Percentiles rank a stretch among this genome's conserved stretches.
These are phyloP conservation scores for Agriopis leucophaearia DNA, from an alignment of 2,888 invertebrate genomes.

Conservation along the genomic window DNA sequence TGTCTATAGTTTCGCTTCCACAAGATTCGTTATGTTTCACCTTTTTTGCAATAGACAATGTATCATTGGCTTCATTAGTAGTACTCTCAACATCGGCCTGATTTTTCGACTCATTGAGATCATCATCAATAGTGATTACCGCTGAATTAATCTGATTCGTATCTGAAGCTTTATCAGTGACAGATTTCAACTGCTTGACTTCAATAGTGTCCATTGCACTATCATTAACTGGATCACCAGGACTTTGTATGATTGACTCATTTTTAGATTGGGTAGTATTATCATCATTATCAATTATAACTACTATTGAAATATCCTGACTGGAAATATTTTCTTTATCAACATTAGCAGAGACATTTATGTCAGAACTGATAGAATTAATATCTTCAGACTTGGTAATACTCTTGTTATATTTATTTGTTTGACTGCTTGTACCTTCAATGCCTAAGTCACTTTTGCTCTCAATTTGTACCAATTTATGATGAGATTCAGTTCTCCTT, in stretches of 20 bases:
- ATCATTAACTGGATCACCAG: background rate
- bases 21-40: background rate
- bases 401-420: background rate
- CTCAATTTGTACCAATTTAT: conserved; percentile 1
- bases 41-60: background rate
- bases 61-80: background rate
- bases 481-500: conserved; percentile 11
- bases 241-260: background rate
- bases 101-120: background rate
- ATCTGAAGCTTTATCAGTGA: background rate
- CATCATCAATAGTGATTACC: conserved; percentile 3
- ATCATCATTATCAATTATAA: conserved; percentile 9
- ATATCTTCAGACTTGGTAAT: background rate
- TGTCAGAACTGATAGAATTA: background rate
- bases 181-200: conserved; percentile 1
- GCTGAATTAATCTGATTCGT: background rate
- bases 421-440: background rate
- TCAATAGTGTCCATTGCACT: background rate
- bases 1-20: background rate
- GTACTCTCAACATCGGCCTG: background rate
- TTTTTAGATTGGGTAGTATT: background rate
- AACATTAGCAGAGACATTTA: background rate
- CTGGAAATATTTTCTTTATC: background rate
- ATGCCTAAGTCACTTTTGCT: background rate
- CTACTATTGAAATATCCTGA: background rate